Evolutionary conservation across 1,140 invertebrate species (phyloP).

Genomic region (Stratiolaelaps scimitus): DNA sequence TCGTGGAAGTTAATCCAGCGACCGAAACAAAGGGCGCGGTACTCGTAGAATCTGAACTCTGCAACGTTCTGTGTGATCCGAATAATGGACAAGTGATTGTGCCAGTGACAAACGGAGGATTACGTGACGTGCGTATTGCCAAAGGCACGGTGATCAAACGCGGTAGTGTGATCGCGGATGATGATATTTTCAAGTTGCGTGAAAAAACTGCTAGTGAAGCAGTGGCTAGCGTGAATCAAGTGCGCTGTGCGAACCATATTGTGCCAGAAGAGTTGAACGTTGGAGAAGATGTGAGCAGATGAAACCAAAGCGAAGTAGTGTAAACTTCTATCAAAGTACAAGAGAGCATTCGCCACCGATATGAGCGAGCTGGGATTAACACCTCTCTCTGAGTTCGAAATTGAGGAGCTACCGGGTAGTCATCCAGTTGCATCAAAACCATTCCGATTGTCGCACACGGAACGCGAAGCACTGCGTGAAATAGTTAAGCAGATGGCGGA

Average conservation of each 20-base stretch:
- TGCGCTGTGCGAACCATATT: background rate
- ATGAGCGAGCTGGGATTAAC: background rate
- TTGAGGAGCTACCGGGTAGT: background rate
- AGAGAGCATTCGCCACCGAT: background rate
- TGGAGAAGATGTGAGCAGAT: background rate
- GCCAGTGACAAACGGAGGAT: background rate
- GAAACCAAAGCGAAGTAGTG: background rate
- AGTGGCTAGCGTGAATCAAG: no score
- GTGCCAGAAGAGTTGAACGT: background rate
- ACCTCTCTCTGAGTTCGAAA: background rate
- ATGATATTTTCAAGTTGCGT: background rate
- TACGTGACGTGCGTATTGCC: background rate
- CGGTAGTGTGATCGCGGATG: background rate
- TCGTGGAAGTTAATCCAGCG: background rate
- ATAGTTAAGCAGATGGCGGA: background rate
- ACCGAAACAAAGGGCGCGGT: background rate
- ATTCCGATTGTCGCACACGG: no score
- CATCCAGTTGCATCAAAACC: no score
- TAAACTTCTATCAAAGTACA: background rate
- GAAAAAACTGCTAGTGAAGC: background rate
- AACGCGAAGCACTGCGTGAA: background rate
- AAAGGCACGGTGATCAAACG: conserved; percentile 3
- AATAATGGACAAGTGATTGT: background rate
- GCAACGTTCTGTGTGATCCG: background rate
- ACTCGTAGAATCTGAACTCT: background rate